Conservation (phyloP, 2,797 vertebrate species). For the Etheostoma nigrum region DNA sequence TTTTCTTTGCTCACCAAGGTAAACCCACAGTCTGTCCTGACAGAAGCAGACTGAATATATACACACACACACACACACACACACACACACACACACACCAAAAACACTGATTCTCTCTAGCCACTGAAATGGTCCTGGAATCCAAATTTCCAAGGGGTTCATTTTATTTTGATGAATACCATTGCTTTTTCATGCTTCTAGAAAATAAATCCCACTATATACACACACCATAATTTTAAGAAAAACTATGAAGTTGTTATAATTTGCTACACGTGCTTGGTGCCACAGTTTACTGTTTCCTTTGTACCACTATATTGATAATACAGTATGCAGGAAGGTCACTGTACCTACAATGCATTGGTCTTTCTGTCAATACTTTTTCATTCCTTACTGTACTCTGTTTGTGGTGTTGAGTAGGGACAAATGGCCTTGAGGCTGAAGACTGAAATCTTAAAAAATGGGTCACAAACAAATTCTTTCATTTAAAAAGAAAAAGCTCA, state of each 20-base stretch:
- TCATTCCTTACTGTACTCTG: no score
- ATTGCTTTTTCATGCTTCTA: background rate
- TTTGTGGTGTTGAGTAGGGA: background rate
- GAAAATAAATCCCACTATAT: background rate
- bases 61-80: background rate
- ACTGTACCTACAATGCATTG: background rate
- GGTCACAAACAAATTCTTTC: no score
- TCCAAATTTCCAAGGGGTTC: background rate
- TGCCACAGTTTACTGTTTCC: background rate
- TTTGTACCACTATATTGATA: background rate
- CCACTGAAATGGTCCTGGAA: background rate
- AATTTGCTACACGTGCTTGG: background rate
- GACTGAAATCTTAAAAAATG: background rate
- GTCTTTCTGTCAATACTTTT: background rate
- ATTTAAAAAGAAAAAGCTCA: background rate
- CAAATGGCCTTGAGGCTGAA: background rate
- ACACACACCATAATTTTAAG: background rate
- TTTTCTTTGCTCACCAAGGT: constrained; percentile 99
- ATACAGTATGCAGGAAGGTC: background rate
- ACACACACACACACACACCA: background rate
- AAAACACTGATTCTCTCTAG: constrained; percentile 9
- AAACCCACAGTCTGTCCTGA: constrained; percentile 52
- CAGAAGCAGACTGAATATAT: constrained; percentile 19
- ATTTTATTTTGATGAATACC: constrained; percentile 12
- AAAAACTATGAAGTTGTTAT: background rate